Percentiles rank a stretch among this genome's conserved stretches.
These are phyloP conservation scores for Tupaia tana DNA, from an alignment of 2,113 vertebrate species.

Conservation along the genomic window DNA sequence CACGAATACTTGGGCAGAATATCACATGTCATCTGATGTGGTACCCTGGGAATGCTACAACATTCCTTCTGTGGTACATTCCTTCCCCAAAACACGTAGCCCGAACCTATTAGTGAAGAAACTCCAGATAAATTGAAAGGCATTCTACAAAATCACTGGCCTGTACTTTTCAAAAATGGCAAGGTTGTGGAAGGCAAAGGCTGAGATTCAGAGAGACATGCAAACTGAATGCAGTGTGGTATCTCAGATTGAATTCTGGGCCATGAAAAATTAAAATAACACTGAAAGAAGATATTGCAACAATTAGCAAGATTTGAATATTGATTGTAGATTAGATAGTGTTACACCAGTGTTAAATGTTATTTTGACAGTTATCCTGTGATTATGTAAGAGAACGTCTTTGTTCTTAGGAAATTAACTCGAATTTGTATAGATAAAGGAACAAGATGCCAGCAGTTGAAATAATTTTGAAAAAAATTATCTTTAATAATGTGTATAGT, in stretches of 20 bases:
- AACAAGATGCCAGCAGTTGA: background rate
- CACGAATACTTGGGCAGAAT: background rate
- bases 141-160: slow-evolving; percentile 34
- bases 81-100: background rate
- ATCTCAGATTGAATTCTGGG: background rate
- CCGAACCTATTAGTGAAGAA: slow-evolving; percentile 31
- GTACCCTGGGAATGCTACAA: background rate
- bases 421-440: slow-evolving; percentile 12
- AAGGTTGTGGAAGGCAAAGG: background rate
- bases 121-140: background rate
- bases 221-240: background rate
- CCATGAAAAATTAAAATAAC: background rate
- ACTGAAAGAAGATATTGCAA: background rate
- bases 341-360: background rate
- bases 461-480: slow-evolving; percentile 20
- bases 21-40: background rate
- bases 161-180: slow-evolving; percentile 28
- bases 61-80: background rate
- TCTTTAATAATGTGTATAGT: background rate
- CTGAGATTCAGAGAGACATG: background rate
- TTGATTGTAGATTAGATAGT: background rate
- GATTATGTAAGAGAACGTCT: slow-evolving; percentile 37
- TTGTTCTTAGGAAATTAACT: slow-evolving; percentile 31
- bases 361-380: slow-evolving; percentile 46
- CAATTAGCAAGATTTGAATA: slow-evolving; percentile 18